Percentiles rank a stretch among this genome's conserved stretches.
Evolutionary conservation across 2,888 invertebrate genomes (phyloP).

Genomic region (Nipponacmea schrenckii): DNA sequence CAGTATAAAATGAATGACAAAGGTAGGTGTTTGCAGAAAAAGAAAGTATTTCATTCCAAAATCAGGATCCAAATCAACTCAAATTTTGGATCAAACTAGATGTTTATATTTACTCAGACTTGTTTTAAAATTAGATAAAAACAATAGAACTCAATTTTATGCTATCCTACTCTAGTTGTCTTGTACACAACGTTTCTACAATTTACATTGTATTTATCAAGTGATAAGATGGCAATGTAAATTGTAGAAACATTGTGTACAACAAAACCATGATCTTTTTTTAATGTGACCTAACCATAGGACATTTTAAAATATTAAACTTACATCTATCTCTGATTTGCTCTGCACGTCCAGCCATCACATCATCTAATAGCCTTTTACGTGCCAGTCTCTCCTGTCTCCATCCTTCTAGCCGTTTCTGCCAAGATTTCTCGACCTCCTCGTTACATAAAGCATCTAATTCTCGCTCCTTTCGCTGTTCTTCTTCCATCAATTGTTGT

Average conservation of each 20-base stretch:
- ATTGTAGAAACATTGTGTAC: too few species aligned
- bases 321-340: conserved; percentile 65
- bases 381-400: conserved; percentile 60
- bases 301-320: conserved; percentile 24
- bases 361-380: conserved; percentile 61
- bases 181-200: too few species aligned
- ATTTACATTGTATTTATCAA: too few species aligned
- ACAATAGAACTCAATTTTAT: not conserved
- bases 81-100: too few species aligned
- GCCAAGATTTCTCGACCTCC: conserved; percentile 66
- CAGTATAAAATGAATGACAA: too few species aligned
- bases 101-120: too few species aligned
- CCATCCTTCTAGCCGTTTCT: conserved; percentile 65
- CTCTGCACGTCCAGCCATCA: conserved; percentile 53
- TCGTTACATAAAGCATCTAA: conserved; percentile 60
- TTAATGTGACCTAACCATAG: too few species aligned
- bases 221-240: too few species aligned
- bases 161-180: not conserved
- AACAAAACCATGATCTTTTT: too few species aligned
- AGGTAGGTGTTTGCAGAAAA: too few species aligned
- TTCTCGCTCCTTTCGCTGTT: conserved; percentile 57
- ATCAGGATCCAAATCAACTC: too few species aligned
- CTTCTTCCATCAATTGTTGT: conserved; percentile 58
- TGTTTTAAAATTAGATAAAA: not conserved
- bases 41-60: too few species aligned